These are phyloP conservation scores for Noctua pronuba DNA, from an alignment of 2,888 invertebrate species.

Conservation along the genomic window DNA sequence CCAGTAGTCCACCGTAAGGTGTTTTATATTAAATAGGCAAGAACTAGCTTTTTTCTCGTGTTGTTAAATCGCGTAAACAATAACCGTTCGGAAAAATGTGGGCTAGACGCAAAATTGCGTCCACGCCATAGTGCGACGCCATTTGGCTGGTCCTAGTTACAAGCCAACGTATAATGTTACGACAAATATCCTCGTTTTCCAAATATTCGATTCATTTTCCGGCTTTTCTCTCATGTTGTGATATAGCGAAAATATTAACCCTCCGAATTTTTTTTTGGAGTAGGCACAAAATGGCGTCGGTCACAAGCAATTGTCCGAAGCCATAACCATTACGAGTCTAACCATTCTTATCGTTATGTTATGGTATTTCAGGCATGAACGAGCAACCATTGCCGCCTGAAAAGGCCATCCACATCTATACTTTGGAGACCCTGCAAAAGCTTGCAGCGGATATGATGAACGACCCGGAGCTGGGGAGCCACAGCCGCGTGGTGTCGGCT, in stretches of 20 bases:
- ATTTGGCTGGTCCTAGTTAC: background rate
- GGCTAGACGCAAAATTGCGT: background rate
- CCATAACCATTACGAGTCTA: slow-evolving; percentile 13
- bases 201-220: background rate
- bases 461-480: slow-evolving; percentile 42
- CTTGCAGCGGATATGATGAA: slow-evolving; percentile 33
- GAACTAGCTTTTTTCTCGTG: background rate
- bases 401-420: background rate
- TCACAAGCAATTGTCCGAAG: background rate
- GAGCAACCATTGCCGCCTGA: background rate
- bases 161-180: background rate
- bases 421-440: slow-evolving; percentile 18
- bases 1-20: no score
- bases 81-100: background rate
- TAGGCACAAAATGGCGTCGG: slow-evolving; percentile 23
- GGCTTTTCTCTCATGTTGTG: background rate
- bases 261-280: background rate
- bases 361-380: slow-evolving; percentile 41
- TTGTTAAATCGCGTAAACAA: background rate
- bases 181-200: background rate
- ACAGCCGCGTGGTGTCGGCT: slow-evolving; percentile 28
- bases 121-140: background rate
- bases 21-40: background rate
- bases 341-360: slow-evolving; percentile 11
- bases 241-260: background rate